A percentile compares a stretch with the other conserved stretches of the same genome.
phyloP scores from a whole-genome alignment of 2,888 invertebrate species.

The Ceraclea dissimilis region DNA sequence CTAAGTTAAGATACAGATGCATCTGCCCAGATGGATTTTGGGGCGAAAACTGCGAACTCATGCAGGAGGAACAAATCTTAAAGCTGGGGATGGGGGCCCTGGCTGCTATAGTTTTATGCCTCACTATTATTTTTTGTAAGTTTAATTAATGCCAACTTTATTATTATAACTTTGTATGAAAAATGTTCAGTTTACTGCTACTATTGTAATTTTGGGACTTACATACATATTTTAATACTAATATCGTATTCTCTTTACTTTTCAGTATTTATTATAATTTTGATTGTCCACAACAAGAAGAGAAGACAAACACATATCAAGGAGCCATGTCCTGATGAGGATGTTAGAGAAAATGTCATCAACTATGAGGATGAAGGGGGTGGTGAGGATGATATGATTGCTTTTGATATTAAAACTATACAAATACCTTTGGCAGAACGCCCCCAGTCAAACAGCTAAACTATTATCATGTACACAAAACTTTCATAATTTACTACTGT shows the following conservation, averaged over 20 bases:
- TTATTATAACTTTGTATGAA: too few species aligned
- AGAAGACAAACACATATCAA: constrained; percentile 90
- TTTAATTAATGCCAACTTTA: neutral
- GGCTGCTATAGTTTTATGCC: constrained; percentile 72
- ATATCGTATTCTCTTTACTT: constrained; percentile 15
- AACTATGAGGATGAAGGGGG: constrained; percentile 99
- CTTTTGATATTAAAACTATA: constrained; percentile 95
- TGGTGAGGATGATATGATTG: constrained; percentile 98
- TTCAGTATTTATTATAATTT: constrained; percentile 86
- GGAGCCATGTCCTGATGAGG: constrained; percentile 95
- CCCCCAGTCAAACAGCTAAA: constrained; percentile 5
- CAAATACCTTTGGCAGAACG: constrained; percentile 93
- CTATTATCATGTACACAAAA: neutral
- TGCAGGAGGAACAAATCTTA: constrained; percentile 65
- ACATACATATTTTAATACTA: constrained; percentile 16
- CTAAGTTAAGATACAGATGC: constrained; percentile 58
- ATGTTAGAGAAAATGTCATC: constrained; percentile 97
- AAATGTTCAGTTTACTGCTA: too few species aligned
- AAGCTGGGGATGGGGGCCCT: constrained; percentile 73
- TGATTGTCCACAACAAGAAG: constrained; percentile 93
- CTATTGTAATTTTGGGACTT: too few species aligned
- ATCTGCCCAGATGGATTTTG: constrained; percentile 62
- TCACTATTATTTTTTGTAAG: constrained; percentile 72
- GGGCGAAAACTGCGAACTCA: constrained; percentile 65
- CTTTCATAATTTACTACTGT: too few species aligned